Base-by-base conservation (phyloP, 2,113 vertebrate genomes). In the Anolis sagrei region DNA sequence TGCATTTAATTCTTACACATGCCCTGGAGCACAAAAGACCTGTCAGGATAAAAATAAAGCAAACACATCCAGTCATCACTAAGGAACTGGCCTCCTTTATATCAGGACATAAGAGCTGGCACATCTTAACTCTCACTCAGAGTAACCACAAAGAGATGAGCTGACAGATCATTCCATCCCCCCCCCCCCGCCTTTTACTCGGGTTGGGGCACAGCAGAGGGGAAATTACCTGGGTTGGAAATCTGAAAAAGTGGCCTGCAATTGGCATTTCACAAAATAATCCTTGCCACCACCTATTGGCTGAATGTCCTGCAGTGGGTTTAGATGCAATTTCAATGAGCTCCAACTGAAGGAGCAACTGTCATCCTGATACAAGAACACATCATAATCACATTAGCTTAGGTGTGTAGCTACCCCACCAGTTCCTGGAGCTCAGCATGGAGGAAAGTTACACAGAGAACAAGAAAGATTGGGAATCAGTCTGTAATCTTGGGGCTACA, bases 1-100 rank as follows among this genome's bases (percentile, higher is more conserved):
- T 94, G 91, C 92, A 93, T 95, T 94, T 94, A 94, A 94, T 95
- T 94, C 93, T 93, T 94, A 93, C 83, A 91, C 89, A 93, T 94
- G 91, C 91, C 93, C 93, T 68, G 88, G 89, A 92, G 94, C 93
- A 92, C 90, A 93, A 94, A 93, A 92, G 93, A 89, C 91, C 93
- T 93, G 93, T 94, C 90, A 91, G 93, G 94, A 94, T 93, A 93
- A 92, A 93, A 92, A 94, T 93, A 93, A 95, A 94, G 91, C 87
- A 90, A 94, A 94, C 90, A 87, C 69, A 23, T 82, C 83, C 86
- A 91, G 90, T 88, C 90, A 94, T 84, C 93, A 91, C 88, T 85
- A 87, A 88, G 81, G 90, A 94, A 81, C 91, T 83, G 86, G 86
- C 16, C 87, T 58, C 86, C 85, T 32, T 74, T 89, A 88, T 85